Base-by-base conservation (phyloP, 2,113 vertebrate species). In the Indicator maculatus region DNA sequence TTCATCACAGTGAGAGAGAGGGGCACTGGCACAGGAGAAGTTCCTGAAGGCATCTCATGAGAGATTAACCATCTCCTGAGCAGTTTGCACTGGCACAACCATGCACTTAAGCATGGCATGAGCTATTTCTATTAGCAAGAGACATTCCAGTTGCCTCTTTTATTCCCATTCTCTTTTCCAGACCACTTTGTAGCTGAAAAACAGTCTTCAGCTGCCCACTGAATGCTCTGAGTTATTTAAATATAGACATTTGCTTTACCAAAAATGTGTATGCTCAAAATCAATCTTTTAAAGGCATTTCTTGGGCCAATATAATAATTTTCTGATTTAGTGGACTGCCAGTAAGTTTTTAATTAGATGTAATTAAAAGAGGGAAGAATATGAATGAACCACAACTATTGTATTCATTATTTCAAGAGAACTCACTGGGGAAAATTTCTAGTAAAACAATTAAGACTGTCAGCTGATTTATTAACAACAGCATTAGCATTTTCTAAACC, bases 361-460 rank as follows among this genome's bases (percentile, higher is more conserved):
- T n/a, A 58, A 89, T 69, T 61, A 47, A 88, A 73, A 63, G 33
- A 52, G 14, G 39, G 65, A 86, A 50, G 41, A 79, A 47, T 81
- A 67, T 30, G 38, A 87, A 64, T 5, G 10, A 89, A 87, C 63
- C 4, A 2, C 0, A 1, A 76, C 79, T 44, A 65, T 58, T 76
- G 60, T 2, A 66, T 10, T 47, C 26, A 36, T 63, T 87, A 73
- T 30, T 61, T 58, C 63, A 78, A 38, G 30, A 56, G 23, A 91
- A 79, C 20, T 85, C 66, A 72, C 27, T 18, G 9, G 30, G 55
- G 63, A 89, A 87, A 89, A 89, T 30, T 61, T 63, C 59, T 73
- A 70, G 53, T 69, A 84, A 90, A 88, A 92, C n/a, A 58, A 87
- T 59, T n/a, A 93, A 69, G 30, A 79, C n/a, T 85, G 59, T 72